Evolutionary conservation across 1,140 invertebrate genomes (phyloP).

Genomic region (Stegodyphus dumicola): DNA sequence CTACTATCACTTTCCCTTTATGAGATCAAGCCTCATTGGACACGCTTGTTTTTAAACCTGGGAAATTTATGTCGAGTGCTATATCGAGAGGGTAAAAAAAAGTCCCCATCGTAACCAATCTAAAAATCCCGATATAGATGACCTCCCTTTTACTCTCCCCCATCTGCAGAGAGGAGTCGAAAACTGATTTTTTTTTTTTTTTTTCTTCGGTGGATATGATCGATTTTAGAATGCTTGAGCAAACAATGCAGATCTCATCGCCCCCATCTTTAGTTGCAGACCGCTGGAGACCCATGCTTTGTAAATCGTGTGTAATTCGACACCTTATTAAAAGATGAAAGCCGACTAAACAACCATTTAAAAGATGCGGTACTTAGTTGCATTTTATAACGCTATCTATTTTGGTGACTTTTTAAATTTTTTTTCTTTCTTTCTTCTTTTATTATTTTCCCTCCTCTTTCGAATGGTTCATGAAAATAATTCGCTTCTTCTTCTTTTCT

Average conservation of each 20-base stretch:
- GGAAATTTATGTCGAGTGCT: constrained; percentile 44
- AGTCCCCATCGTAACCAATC: constrained; percentile 39
- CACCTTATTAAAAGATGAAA: constrained; percentile 57
- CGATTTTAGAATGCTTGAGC: constrained; percentile 49
- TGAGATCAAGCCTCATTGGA: constrained; percentile 51
- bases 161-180: constrained; percentile 1
- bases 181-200: constrained; percentile 45
- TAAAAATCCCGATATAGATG: constrained; percentile 52
- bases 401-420: background rate
- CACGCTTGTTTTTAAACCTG: constrained; percentile 44
- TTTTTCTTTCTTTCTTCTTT: background rate
- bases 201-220: constrained; percentile 20
- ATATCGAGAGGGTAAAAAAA: constrained; percentile 6
- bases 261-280: constrained; percentile 40
- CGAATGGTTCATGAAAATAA: no score
- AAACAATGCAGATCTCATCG: constrained; percentile 26
- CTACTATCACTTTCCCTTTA: constrained; percentile 44
- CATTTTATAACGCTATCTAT: background rate
- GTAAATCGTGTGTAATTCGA: constrained; percentile 46
- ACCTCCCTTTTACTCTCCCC: constrained; percentile 1
- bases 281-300: constrained; percentile 30
- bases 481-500: no score
- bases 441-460: background rate
- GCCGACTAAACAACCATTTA: constrained; percentile 13
- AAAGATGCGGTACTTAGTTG: background rate